Conservation (phyloP, 2,797 vertebrate species). For the Microcaecilia unicolor region DNA sequence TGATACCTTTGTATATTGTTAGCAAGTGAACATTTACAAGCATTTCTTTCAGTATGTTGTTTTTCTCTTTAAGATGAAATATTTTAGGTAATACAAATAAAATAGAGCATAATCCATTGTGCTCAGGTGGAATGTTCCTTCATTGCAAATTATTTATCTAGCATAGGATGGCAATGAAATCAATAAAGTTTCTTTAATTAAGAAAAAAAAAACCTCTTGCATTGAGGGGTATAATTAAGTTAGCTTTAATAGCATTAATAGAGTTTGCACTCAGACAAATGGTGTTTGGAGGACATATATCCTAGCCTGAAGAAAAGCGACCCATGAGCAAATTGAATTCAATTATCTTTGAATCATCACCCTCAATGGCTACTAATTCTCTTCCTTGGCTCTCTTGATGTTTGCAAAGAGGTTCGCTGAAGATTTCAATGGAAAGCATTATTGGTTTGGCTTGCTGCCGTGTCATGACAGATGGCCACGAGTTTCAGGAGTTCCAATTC, state of each 20-base stretch:
- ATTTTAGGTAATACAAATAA: not conserved
- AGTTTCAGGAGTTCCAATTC: slow-evolving; percentile 32
- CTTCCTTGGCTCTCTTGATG: slow-evolving; percentile 14
- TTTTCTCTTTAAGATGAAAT: not conserved
- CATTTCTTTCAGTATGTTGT: not conserved
- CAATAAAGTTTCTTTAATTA: slow-evolving; percentile 4
- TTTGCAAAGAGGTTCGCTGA: slow-evolving; percentile 24
- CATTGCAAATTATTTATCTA: slow-evolving; percentile 22
- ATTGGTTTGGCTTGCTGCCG: slow-evolving; percentile 38
- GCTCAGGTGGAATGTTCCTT: slow-evolving; percentile 13
- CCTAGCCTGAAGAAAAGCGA: slow-evolving; percentile 19
- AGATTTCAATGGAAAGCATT: slow-evolving; percentile 41
- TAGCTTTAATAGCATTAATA: slow-evolving; percentile 13
- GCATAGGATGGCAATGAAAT: slow-evolving; percentile 19
- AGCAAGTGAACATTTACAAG: too few species aligned
- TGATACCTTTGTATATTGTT: too few species aligned
- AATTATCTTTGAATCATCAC: slow-evolving; percentile 30
- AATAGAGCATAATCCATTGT: not conserved
- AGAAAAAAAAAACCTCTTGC: slow-evolving; percentile 11
- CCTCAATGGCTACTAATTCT: slow-evolving; percentile 28
- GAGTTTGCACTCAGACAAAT: slow-evolving; percentile 20
- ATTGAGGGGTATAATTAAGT: slow-evolving; percentile 23
- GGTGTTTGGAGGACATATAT: slow-evolving; percentile 12
- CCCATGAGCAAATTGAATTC: slow-evolving; percentile 22
- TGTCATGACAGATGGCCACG: slow-evolving; percentile 38